Evolutionary conservation across 1,140 invertebrate species (phyloP).

Genomic region (Pseudomyrmex concolor): DNA sequence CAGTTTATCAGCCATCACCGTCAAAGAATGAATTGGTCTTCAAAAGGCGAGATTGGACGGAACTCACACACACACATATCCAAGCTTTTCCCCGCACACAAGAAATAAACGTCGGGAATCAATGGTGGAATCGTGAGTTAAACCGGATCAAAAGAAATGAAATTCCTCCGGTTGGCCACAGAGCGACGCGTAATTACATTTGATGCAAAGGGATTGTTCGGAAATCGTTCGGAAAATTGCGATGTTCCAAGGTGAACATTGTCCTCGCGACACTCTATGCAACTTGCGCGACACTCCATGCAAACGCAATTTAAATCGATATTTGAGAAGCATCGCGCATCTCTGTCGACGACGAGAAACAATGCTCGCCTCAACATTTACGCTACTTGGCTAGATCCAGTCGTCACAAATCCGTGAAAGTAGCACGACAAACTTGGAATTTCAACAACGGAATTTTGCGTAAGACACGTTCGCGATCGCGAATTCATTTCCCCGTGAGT

Average conservation of each 20-base stretch:
- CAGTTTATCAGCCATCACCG: slow-evolving; percentile 51
- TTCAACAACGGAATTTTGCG: slow-evolving; percentile 46
- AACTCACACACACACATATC: too few relatives aligned
- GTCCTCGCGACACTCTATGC: not conserved
- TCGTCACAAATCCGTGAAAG: slow-evolving; percentile 55
- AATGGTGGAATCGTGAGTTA: slow-evolving; percentile 10
- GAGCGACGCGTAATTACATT: slow-evolving; percentile 55
- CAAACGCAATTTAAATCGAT: slow-evolving; percentile 15
- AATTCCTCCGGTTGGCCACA: slow-evolving; percentile 41
- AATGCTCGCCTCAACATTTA: slow-evolving; percentile 10
- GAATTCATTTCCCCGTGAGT: slow-evolving; percentile 69
- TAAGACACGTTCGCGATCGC: slow-evolving; percentile 58
- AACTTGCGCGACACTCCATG: not conserved
- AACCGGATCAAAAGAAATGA: slow-evolving; percentile 50
- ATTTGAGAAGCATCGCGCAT: slow-evolving; percentile 1
- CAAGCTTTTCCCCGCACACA: slow-evolving; percentile 4
- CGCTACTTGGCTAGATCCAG: not conserved
- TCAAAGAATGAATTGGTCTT: slow-evolving; percentile 56
- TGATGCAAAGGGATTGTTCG: slow-evolving; percentile 26
- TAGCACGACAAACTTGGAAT: slow-evolving; percentile 1
- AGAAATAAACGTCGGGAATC: slow-evolving; percentile 58
- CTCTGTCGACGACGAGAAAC: slow-evolving; percentile 1
- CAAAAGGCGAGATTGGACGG: slow-evolving; percentile 46
- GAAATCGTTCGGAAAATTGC: slow-evolving; percentile 27
- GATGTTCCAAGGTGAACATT: slow-evolving; percentile 2